These are phyloP conservation scores for Xiphorhynchus erythropygius DNA, from an alignment of 2,797 vertebrate genomes.

Conservation along the genomic window DNA sequence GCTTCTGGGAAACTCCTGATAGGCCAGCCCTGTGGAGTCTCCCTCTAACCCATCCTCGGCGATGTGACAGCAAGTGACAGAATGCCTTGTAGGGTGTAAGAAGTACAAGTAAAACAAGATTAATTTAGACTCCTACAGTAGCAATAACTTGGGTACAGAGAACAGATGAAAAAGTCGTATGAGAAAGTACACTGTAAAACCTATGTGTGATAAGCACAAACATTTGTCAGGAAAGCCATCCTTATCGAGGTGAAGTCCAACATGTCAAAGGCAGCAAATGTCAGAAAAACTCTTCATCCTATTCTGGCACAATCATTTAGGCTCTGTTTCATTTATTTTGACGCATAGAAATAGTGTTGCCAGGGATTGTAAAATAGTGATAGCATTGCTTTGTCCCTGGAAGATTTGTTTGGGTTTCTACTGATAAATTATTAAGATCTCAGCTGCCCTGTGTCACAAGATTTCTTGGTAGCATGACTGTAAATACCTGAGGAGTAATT, in stretches of 20 bases:
- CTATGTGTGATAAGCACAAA: neutral
- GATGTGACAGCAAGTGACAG: neutral
- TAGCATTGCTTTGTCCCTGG: neutral
- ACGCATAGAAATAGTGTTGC: neutral
- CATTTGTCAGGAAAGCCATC: neutral
- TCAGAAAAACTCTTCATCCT: neutral
- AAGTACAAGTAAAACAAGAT: neutral
- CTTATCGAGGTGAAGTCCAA: neutral
- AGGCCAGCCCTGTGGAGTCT: neutral
- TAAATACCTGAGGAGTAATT: slow-evolving; percentile 37
- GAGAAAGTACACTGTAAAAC: neutral
- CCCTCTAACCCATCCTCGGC: neutral
- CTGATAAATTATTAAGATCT: slow-evolving; percentile 46
- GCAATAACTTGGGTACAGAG: neutral
- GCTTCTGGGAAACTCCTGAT: neutral
- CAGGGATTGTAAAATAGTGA: neutral
- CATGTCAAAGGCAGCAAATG: neutral
- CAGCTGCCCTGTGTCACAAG: neutral
- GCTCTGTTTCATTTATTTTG: neutral
- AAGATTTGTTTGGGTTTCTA: slow-evolving; percentile 5
- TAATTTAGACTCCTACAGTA: neutral
- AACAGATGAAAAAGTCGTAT: neutral
- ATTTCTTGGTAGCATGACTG: slow-evolving; percentile 23
- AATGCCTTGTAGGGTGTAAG: neutral
- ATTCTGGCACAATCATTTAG: neutral